Conservation (phyloP, 2,113 vertebrate species). For the Tachysurus fulvidraco region DNA sequence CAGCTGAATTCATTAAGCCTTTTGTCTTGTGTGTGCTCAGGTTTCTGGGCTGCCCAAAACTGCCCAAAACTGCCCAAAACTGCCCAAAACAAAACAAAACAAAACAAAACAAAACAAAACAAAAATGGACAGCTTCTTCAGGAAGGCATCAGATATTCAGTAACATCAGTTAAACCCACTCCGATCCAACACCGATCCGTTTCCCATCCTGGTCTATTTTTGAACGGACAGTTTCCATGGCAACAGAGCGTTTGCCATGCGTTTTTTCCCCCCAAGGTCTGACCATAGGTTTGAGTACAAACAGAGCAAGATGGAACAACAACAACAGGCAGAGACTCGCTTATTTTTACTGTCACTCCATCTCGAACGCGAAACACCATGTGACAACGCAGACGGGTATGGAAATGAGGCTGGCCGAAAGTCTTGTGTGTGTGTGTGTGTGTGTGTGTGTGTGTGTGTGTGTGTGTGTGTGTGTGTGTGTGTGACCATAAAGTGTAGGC, state of each 20-base stretch:
- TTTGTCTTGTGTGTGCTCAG: neutral
- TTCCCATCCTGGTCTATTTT: slow-evolving; percentile 70
- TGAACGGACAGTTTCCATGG: slow-evolving; percentile 74
- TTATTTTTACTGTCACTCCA: slow-evolving; percentile 19
- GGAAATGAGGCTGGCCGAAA: slow-evolving; percentile 16
- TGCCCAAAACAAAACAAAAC: too few relatives aligned
- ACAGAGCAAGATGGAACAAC: slow-evolving; percentile 47
- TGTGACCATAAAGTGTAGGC: slow-evolving; percentile 23
- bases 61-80: neutral
- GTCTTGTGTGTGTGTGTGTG: slow-evolving; percentile 39
- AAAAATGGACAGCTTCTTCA: neutral
- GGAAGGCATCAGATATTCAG: slow-evolving; percentile 32
- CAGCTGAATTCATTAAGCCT: neutral
- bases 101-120: neutral
- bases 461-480: slow-evolving; percentile 44
- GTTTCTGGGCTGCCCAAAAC: neutral
- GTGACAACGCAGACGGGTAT: neutral
- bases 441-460: slow-evolving; percentile 37
- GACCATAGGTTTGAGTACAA: slow-evolving; percentile 59
- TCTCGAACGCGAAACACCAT: neutral
- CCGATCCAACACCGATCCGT: slow-evolving; percentile 59
- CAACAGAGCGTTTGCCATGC: slow-evolving; percentile 53
- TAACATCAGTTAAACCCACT: slow-evolving; percentile 64
- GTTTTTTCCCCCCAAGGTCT: slow-evolving; percentile 58
- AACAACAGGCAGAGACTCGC: slow-evolving; percentile 5